Evolutionary conservation across 2,113 vertebrate species (phyloP).

Genomic region (Nyctereutes procyonoides): DNA sequence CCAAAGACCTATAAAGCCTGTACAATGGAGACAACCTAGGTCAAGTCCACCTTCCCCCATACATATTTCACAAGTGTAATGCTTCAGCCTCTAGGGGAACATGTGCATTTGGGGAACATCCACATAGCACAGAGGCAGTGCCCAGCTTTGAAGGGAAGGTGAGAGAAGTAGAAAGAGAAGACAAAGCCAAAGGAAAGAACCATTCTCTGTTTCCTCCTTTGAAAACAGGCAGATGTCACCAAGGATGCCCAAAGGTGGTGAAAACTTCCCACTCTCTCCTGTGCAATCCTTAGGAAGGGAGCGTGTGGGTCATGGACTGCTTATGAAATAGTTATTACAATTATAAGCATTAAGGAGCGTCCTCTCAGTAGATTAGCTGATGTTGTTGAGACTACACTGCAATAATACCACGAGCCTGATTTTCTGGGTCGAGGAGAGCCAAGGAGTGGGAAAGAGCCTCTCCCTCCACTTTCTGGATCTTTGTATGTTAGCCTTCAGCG

Average conservation of each 20-base stretch:
- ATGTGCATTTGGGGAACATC: not conserved
- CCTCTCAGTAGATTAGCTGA: not conserved
- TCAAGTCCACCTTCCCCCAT: not conserved
- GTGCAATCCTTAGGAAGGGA: not conserved
- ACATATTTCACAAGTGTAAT: not conserved
- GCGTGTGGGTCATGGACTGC: not conserved
- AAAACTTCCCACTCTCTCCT: not conserved
- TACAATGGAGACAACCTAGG: not conserved
- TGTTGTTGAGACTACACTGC: not conserved
- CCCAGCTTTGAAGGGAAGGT: not conserved
- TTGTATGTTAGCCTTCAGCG: not conserved
- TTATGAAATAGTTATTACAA: not conserved
- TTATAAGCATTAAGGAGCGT: not conserved
- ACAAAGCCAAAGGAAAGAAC: not conserved
- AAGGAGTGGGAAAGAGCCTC: not conserved
- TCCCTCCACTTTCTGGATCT: not conserved
- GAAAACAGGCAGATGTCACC: not conserved
- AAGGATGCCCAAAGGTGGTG: not conserved
- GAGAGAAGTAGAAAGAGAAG: not conserved
- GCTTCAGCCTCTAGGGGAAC: not conserved
- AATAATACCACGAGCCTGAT: not conserved
- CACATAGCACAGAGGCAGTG: not conserved
- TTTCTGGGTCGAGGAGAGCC: constrained; percentile 26
- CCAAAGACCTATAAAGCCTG: not conserved
- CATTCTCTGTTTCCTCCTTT: not conserved